These are phyloP conservation scores for Thecocarcelia acutangulata DNA, from an alignment of 2,888 invertebrate genomes.

Conservation along the genomic window DNA sequence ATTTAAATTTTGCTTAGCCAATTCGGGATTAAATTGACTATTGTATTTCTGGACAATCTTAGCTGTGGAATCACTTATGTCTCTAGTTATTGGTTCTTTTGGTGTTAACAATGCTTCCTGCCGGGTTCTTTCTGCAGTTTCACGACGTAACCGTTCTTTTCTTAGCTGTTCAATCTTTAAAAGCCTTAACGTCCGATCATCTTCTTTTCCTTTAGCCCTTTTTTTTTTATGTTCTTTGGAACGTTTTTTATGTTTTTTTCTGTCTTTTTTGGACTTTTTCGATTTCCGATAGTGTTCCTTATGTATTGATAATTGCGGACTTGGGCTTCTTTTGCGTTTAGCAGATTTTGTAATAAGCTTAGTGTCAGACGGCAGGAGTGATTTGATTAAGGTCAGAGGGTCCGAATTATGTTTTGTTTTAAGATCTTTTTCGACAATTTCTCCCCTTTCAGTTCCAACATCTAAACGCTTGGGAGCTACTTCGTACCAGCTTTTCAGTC, in stretches of 20 bases:
- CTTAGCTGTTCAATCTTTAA: slow-evolving; percentile 77
- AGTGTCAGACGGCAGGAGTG: slow-evolving; percentile 71
- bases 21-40: slow-evolving; percentile 96
- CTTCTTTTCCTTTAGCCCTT: slow-evolving; percentile 58
- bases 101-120: slow-evolving; percentile 87
- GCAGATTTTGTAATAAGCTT: slow-evolving; percentile 37
- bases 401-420: slow-evolving; percentile 87
- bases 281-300: slow-evolving; percentile 65
- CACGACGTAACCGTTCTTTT: slow-evolving; percentile 86
- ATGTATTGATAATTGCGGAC: neutral
- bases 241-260: slow-evolving; percentile 71
- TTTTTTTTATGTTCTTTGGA: slow-evolving; percentile 70
- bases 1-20: slow-evolving; percentile 89
- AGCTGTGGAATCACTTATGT: slow-evolving; percentile 73
- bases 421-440: slow-evolving; percentile 83
- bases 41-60: slow-evolving; percentile 91
- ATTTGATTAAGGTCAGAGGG: slow-evolving; percentile 87
- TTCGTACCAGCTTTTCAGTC: slow-evolving; percentile 94
- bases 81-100: slow-evolving; percentile 77
- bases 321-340: slow-evolving; percentile 40
- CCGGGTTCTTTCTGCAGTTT: slow-evolving; percentile 88
- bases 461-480: slow-evolving; percentile 84
- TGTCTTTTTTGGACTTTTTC: slow-evolving; percentile 65
- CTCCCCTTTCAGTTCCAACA: slow-evolving; percentile 28
- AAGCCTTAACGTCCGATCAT: slow-evolving; percentile 74